phyloP scores from a whole-genome alignment of 2,113 vertebrate species.

The Sphyrna mokarran region DNA sequence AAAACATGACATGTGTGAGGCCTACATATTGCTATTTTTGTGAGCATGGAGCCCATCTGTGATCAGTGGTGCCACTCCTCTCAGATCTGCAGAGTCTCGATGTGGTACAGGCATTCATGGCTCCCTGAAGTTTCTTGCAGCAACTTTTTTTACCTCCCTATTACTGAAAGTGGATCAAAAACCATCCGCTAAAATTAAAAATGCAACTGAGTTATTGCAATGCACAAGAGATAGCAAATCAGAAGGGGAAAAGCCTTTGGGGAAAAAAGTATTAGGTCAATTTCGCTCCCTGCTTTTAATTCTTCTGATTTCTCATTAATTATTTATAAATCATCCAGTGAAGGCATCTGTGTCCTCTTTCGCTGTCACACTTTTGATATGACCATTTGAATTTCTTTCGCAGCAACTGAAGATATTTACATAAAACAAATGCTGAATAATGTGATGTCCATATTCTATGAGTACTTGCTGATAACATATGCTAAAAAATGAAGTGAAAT shows the following conservation, averaged over 20 bases:
- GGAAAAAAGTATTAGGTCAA: not conserved
- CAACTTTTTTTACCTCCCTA: not conserved
- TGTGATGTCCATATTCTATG: not conserved
- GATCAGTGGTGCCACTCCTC: not conserved
- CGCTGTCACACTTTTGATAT: not conserved
- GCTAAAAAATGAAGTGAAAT: not conserved
- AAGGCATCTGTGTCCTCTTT: not conserved
- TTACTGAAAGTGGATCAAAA: not conserved
- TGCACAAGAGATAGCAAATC: not conserved
- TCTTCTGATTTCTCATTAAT: not conserved
- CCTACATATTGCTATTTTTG: not conserved
- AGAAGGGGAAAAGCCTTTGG: not conserved
- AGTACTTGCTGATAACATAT: not conserved
- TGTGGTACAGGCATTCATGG: not conserved
- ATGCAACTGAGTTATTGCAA: not conserved
- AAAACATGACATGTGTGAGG: not conserved
- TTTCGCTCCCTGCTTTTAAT: not conserved
- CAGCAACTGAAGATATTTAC: not conserved
- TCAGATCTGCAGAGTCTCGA: not conserved
- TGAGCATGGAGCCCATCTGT: not conserved
- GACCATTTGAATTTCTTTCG: not conserved
- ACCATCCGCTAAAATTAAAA: not conserved
- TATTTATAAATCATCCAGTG: conserved; percentile 13
- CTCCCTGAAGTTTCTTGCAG: not conserved
- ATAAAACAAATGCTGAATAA: not conserved